Conservation (phyloP, 92 coral and sea anemone species). For the Parazoanthus atlanticus region DNA sequence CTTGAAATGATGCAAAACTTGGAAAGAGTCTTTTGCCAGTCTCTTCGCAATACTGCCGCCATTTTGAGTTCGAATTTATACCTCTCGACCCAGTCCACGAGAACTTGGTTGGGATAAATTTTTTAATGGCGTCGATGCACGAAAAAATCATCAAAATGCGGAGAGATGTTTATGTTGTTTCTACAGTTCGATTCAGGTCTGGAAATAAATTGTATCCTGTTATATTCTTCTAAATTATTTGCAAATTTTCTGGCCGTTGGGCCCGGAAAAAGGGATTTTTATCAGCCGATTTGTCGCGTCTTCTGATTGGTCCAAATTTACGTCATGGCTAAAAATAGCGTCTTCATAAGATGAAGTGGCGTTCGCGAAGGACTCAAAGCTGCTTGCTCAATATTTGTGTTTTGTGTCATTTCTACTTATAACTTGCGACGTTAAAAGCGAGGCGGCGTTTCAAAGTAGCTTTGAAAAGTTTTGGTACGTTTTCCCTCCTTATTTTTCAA, state of each 20-base stretch:
- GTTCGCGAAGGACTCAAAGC: constrained; percentile 7
- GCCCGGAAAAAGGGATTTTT: constrained; percentile 16
- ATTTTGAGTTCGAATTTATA: neutral
- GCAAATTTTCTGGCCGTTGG: constrained; percentile 15
- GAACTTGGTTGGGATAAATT: neutral
- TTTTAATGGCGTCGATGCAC: neutral
- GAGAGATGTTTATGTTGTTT: neutral
- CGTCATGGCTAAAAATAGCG: constrained; percentile 44
- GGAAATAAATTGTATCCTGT: neutral
- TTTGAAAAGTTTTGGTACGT: neutral
- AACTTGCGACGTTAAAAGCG: constrained; percentile 23
- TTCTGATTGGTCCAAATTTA: constrained; percentile 42
- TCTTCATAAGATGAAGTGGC: constrained; percentile 29
- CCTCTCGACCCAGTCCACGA: constrained; percentile 34
- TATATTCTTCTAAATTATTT: neutral
- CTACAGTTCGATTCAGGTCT: neutral
- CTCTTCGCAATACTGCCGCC: constrained; percentile 25
- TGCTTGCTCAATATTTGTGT: constrained; percentile 43
- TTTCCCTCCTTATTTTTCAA: neutral
- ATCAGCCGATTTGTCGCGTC: constrained; percentile 21
- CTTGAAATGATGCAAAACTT: neutral
- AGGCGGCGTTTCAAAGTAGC: constrained; percentile 15
- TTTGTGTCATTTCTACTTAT: constrained; percentile 45
- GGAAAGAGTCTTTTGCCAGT: neutral
- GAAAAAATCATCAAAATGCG: neutral